A percentile compares a stretch with the other conserved stretches of the same genome.
Evolutionary conservation across 2,113 vertebrate species (phyloP).

Genomic region (Enhydra lutris): DNA sequence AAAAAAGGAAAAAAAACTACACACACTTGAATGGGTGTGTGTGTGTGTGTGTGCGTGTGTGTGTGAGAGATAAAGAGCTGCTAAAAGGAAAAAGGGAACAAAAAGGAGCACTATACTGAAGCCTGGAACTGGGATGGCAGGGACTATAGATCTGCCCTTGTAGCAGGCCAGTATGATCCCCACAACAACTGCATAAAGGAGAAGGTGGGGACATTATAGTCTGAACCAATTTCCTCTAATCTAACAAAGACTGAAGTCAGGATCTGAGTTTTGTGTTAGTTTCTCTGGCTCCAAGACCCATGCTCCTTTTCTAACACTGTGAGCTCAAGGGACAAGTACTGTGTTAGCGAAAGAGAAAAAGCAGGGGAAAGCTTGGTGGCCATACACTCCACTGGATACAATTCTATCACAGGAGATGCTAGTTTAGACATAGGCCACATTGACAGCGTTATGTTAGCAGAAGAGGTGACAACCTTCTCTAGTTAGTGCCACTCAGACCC

Average conservation of each 20-base stretch:
- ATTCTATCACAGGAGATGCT: background rate
- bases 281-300: background rate
- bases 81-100: background rate
- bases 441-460: background rate
- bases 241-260: background rate
- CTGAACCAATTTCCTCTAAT: background rate
- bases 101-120: background rate
- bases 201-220: background rate
- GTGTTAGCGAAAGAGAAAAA: background rate
- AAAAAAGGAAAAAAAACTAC: background rate
- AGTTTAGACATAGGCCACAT: background rate
- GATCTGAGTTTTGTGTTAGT: background rate
- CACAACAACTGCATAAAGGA: background rate
- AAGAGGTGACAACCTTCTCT: background rate
- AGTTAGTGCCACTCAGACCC: background rate
- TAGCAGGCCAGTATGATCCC: rapidly evolving
- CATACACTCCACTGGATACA: background rate
- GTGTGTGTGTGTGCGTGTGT: too few species aligned
- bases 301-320: background rate
- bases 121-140: background rate
- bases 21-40: background rate
- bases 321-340: background rate
- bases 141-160: background rate
- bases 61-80: background rate
- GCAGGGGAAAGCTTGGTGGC: background rate